Conservation (phyloP, 2,797 vertebrate genomes). For the Antrozous pallidus region DNA sequence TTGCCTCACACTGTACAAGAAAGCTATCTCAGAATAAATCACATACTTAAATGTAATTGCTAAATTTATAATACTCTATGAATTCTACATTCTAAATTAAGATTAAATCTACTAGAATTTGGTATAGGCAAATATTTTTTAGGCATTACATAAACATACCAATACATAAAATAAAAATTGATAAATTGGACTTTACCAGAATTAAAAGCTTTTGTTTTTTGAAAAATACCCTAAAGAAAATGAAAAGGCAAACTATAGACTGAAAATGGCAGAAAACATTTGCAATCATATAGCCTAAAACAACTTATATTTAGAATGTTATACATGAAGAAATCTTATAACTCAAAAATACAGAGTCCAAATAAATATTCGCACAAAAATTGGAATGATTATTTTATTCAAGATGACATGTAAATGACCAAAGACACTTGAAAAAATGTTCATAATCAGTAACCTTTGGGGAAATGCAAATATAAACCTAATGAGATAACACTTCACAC, state of each 20-base stretch:
- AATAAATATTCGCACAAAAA: background rate
- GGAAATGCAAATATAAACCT: background rate
- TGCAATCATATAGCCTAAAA: background rate
- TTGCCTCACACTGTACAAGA: background rate
- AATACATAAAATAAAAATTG: background rate
- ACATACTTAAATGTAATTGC: background rate
- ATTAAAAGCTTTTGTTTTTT: background rate
- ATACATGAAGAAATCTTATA: background rate
- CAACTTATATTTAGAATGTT: background rate
- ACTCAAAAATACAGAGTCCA: background rate
- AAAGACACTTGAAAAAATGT: background rate
- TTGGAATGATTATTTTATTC: background rate
- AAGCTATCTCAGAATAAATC: background rate
- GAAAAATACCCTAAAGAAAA: background rate
- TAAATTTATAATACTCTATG: background rate
- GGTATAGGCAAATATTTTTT: background rate
- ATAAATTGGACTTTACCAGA: background rate
- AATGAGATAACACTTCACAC: background rate
- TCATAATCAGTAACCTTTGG: background rate
- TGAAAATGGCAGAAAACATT: background rate
- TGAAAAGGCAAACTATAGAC: background rate
- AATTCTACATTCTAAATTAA: background rate
- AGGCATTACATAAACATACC: background rate
- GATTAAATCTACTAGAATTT: background rate
- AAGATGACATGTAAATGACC: background rate